These are phyloP conservation scores for Dryobotodes eremita DNA, from an alignment of 2,888 invertebrate species.

Conservation along the genomic window DNA sequence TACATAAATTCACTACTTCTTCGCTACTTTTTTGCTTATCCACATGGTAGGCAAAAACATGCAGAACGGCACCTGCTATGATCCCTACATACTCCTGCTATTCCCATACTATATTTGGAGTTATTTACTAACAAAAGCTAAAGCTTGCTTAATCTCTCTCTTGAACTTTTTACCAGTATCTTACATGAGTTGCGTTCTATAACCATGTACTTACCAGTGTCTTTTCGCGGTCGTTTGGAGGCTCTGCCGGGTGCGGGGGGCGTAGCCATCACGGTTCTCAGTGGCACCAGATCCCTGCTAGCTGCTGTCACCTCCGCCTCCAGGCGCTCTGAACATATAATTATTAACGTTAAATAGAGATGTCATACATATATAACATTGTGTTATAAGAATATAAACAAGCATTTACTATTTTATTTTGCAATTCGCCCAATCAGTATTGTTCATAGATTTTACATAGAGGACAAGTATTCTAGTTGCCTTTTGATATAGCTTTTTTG, in stretches of 20 bases:
- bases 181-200: not conserved
- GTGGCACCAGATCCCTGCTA: slow-evolving; percentile 76
- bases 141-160: not conserved
- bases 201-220: slow-evolving; percentile 78
- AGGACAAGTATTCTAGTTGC: not conserved
- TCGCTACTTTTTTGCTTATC: no score
- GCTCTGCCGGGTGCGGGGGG: slow-evolving; percentile 74
- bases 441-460: no score
- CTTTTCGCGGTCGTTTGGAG: slow-evolving; percentile 81
- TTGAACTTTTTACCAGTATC: not conserved
- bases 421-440: not conserved
- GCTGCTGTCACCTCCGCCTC: slow-evolving; percentile 84
- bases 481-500: not conserved
- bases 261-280: slow-evolving; percentile 80
- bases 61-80: not conserved
- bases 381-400: not conserved
- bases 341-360: not conserved
- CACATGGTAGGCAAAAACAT: not conserved
- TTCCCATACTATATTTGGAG: not conserved
- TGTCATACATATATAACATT: not conserved
- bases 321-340: slow-evolving; percentile 78
- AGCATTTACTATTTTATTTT: not conserved
- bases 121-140: not conserved
- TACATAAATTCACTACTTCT: not conserved
- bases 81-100: not conserved